Conservation (phyloP, 2,113 vertebrate species). For the Hemiprocne comata region DNA sequence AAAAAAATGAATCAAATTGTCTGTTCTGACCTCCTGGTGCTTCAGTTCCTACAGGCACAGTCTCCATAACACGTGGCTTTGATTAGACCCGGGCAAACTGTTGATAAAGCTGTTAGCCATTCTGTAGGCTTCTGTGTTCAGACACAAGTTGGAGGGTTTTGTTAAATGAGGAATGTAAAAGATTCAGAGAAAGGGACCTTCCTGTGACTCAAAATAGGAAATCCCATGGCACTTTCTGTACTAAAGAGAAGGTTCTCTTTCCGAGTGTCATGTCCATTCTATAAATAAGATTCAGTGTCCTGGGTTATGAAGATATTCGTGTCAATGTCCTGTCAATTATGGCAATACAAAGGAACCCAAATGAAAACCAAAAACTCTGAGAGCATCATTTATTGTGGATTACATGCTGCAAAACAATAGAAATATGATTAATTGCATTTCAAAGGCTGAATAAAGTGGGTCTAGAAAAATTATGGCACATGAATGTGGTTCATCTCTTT, state of each 20-base stretch:
- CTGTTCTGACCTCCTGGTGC: not conserved
- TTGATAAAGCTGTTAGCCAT: not conserved
- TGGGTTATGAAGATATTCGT: not conserved
- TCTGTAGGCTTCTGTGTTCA: not conserved
- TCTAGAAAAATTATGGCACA: not conserved
- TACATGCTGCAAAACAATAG: not conserved
- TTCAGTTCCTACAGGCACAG: not conserved
- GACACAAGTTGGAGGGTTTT: not conserved
- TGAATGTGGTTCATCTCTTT: not conserved
- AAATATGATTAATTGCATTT: not conserved
- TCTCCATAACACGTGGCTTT: not conserved
- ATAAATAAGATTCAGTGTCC: not conserved
- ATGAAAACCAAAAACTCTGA: not conserved
- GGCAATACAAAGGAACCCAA: not conserved
- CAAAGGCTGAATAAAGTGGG: not conserved
- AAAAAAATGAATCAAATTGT: not conserved
- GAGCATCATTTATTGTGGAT: not conserved
- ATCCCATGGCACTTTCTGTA: not conserved
- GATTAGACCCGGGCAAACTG: not conserved
- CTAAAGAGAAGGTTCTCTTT: not conserved
- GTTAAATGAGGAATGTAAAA: not conserved
- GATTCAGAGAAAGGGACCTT: not conserved
- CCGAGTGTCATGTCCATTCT: not conserved
- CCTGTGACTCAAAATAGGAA: not conserved
- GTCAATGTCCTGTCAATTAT: not conserved